These are phyloP conservation scores for Actinia tenebrosa DNA, from an alignment of 64 coral and sea anemone genomes.

Conservation along the genomic window DNA sequence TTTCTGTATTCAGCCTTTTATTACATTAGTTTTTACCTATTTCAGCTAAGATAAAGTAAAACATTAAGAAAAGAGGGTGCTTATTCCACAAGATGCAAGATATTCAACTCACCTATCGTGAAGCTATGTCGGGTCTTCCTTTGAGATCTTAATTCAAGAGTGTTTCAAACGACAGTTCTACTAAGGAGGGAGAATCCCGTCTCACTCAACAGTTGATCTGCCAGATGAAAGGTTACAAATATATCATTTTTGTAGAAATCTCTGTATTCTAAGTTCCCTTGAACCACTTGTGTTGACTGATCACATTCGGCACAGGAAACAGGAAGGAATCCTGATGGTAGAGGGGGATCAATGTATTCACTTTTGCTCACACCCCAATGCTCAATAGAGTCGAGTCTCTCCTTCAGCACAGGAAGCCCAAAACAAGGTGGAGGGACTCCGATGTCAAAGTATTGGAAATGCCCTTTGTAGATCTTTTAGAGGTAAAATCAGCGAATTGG, in stretches of 20 bases:
- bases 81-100: not conserved
- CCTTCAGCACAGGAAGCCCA: not conserved
- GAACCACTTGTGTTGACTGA: not conserved
- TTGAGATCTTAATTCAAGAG: not conserved
- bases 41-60: not conserved
- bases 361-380: not conserved
- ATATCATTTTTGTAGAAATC: not conserved
- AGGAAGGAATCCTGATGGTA: not conserved
- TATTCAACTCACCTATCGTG: not conserved
- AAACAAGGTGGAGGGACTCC: too few relatives aligned
- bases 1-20: not conserved
- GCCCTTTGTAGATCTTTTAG: too few relatives aligned
- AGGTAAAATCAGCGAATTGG: too few relatives aligned
- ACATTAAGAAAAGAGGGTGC: not conserved
- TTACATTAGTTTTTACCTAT: not conserved
- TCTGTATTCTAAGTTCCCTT: not conserved
- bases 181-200: not conserved
- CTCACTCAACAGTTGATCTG: not conserved
- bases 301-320: conserved; percentile 31
- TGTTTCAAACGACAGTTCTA: not conserved
- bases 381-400: not conserved
- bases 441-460: too few relatives aligned
- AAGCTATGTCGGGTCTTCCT: not conserved
- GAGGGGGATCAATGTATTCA: not conserved
- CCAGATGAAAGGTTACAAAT: not conserved